Percentiles rank a stretch among this genome's conserved stretches.
Conservation (phyloP, 2,113 vertebrate species). For the Hyperoodon ampullatus region DNA sequence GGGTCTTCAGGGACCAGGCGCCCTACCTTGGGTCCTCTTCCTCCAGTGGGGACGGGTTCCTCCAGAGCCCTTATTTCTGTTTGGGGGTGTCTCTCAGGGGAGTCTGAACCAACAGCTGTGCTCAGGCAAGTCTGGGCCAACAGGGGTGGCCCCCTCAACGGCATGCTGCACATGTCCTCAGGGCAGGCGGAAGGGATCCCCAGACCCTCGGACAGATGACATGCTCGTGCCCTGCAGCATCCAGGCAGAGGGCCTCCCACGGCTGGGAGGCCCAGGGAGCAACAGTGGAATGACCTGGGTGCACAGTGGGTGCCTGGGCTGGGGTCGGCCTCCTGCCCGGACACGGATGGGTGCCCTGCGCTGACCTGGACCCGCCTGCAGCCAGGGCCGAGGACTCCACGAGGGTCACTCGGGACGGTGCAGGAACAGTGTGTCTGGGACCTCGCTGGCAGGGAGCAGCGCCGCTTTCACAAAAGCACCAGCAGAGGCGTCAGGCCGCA, state of each 20-base stretch:
- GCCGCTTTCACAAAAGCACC: too few species aligned
- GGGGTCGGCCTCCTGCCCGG: too few species aligned
- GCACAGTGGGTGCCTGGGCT: not conserved
- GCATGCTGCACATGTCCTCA: too few species aligned
- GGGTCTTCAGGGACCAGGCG: not conserved
- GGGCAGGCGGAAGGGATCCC: not conserved
- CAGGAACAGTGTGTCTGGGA: fast-evolving
- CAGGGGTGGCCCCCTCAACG: not conserved
- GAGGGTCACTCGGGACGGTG: fast-evolving
- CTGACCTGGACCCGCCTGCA: not conserved
- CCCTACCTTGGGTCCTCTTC: not conserved
- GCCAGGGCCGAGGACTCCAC: fast-evolving
- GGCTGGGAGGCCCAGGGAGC: not conserved
- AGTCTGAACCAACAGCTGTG: not conserved
- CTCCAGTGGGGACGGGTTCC: not conserved
- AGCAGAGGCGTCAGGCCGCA: too few species aligned
- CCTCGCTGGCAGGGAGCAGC: fast-evolving
- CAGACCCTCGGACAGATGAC: not conserved
- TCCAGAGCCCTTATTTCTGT: not conserved
- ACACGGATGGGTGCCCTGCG: fast-evolving
- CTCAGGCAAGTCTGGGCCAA: too few species aligned
- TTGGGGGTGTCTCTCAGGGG: not conserved
- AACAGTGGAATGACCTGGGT: too few species aligned
- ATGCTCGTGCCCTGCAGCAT: fast-evolving
- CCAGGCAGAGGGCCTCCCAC: fast-evolving